Evolutionary conservation across 2,888 invertebrate species (phyloP).

Genomic region (Eupeodes latifasciatus): DNA sequence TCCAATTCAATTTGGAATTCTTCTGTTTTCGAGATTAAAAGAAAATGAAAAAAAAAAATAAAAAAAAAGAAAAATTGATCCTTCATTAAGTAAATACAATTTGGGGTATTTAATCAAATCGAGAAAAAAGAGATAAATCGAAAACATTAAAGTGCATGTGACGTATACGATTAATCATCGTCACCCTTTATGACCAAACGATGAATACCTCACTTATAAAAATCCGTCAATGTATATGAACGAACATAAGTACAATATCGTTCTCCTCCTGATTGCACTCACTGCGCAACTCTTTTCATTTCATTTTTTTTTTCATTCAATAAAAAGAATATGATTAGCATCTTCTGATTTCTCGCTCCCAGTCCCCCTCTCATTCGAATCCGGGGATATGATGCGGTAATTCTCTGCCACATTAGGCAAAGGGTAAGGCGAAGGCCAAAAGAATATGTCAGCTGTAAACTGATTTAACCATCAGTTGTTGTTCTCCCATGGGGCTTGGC

Average conservation of each 20-base stretch:
- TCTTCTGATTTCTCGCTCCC: background rate
- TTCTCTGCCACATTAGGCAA: constrained; percentile 27
- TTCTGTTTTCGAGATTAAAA: background rate
- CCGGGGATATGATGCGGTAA: background rate
- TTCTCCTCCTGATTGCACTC: background rate
- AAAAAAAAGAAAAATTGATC: constrained; percentile 17
- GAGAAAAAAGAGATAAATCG: constrained; percentile 65
- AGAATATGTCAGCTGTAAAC: constrained; percentile 58
- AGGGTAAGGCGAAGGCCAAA: constrained; percentile 21
- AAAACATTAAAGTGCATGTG: constrained; percentile 36
- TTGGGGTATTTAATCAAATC: constrained; percentile 57
- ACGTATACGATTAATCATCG: constrained; percentile 73
- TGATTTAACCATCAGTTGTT: constrained; percentile 23
- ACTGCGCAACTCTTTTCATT: background rate
- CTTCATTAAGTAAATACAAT: constrained; percentile 46
- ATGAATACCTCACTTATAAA: constrained; percentile 45
- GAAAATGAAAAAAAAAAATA: background rate
- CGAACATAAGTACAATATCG: background rate
- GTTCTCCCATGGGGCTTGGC: background rate
- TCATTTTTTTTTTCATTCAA: constrained; percentile 54
- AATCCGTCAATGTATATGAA: too few species aligned
- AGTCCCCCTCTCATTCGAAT: background rate
- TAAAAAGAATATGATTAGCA: constrained; percentile 70
- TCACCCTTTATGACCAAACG: constrained; percentile 58
- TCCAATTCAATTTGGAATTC: background rate